Evolutionary conservation across 2,888 invertebrate genomes (phyloP), one percentile per base, ranked within the genome.

Genomic region (Cosmorhoe ocellata): DNA sequence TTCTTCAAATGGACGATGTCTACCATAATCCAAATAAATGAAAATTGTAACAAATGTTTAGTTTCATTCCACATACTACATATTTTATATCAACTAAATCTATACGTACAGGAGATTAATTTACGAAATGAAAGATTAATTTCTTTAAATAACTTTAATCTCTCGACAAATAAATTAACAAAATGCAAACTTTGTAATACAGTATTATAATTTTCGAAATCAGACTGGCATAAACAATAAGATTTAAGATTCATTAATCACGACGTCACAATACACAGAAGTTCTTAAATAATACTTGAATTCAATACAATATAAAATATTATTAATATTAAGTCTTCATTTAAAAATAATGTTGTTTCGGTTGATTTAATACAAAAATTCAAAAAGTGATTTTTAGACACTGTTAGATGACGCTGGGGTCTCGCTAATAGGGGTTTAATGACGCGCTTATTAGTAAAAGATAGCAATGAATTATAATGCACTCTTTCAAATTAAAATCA

Each of bases 161-260:
- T 83, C 84, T 85, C 76, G 86, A 85, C 81, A 84, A 88, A 87
- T 86, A 88, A 89, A 86, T 87, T 85, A 87, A 87, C 84, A 81
- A 79, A 83, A 83, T 82, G 79, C 76, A 74, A 79, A 76, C 62
- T 68, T 56, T 74, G 74, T 69, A 76, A 71, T 78, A 78, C 73
- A 77, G 71, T 65, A 71, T 64, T 66, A 69, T 64, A 71, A 58
- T 71, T 61, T 74, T 79, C 73, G 72, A 80, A 81, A 79, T 81
- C 71, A 78, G 68, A 72, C 76, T 77, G 78, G 74, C 74, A 76
- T 74, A 79, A 83, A 81, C 81, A 87, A 83, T 84, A 78, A 26
- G 12, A 38, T 14, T 38, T 27, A 27, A 66, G 70, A 70, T 75
- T 74, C 53, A 75, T 69, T 62, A 71, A 71, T 72, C 61, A 73